Evolutionary conservation across 1,140 invertebrate genomes (phyloP).

Genomic region (Drosophila ercepeae): DNA sequence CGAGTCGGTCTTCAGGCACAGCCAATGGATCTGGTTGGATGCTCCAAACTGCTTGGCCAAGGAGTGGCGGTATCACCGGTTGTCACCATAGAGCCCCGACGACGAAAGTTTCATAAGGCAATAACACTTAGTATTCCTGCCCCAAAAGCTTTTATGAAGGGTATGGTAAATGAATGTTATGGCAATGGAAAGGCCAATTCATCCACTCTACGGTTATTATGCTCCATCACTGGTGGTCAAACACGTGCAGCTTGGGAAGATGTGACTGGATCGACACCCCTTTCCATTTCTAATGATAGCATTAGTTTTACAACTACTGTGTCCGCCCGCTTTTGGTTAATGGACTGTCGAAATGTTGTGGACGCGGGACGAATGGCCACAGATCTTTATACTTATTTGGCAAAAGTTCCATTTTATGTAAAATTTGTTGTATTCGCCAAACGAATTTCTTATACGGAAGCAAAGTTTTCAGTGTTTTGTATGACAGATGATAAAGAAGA

Average conservation of each 20-base stretch:
- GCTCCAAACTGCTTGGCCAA: conserved; percentile 97
- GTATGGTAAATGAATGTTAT: conserved; percentile 95
- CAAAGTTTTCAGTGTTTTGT: conserved; percentile 97
- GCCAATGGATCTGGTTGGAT: conserved; percentile 97
- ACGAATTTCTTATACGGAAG: conserved; percentile 94
- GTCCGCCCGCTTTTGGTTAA: conserved; percentile 99
- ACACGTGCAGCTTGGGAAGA: conserved; percentile 99
- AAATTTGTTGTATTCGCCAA: conserved; percentile 98
- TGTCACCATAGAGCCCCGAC: conserved; percentile 98
- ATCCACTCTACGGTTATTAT: conserved; percentile 96
- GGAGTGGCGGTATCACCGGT: conserved; percentile 99
- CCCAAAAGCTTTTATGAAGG: conserved; percentile 95
- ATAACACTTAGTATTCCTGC: conserved; percentile 99
- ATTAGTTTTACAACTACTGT: conserved; percentile 99
- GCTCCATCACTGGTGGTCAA: conserved; percentile 98
- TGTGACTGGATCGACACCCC: conserved; percentile 98
- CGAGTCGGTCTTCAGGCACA: conserved; percentile 99
- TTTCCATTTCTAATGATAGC: conserved; percentile 98
- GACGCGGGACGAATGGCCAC: conserved; percentile 99
- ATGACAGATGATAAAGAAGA: conserved; percentile 99
- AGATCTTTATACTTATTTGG: conserved; percentile 95
- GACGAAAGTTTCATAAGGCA: conserved; percentile 99
- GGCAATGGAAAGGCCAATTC: conserved; percentile 88
- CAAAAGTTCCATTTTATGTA: conserved; percentile 99
- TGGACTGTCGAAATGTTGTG: conserved; percentile 98